These are phyloP conservation scores for Abscondita cerata DNA, from an alignment of 2,888 invertebrate genomes.

Conservation along the genomic window DNA sequence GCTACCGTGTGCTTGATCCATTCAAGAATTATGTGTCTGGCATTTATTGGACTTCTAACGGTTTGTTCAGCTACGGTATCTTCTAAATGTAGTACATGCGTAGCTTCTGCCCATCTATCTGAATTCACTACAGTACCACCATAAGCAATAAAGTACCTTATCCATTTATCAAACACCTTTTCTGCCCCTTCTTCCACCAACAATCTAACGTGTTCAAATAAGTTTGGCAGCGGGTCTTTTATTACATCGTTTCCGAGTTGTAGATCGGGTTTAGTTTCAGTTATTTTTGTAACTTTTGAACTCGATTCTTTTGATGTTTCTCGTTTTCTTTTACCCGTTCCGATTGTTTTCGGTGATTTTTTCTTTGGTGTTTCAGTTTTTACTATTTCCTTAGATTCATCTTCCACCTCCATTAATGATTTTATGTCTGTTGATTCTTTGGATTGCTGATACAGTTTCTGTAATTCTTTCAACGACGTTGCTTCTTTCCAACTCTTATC, in stretches of 20 bases:
- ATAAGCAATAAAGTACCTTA: constrained; percentile 71
- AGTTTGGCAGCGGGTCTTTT: constrained; percentile 59
- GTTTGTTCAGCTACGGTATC: constrained; percentile 39
- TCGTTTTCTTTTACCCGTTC: constrained; percentile 15
- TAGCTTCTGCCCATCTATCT: constrained; percentile 48
- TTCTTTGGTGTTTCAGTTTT: constrained; percentile 12
- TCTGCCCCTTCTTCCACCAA: constrained; percentile 53
- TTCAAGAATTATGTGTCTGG: constrained; percentile 54
- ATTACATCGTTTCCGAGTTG: constrained; percentile 25
- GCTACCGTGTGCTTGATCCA: constrained; percentile 59
- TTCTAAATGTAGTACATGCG: constrained; percentile 55
- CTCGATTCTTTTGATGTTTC: constrained; percentile 16
- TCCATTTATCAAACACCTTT: constrained; percentile 50
- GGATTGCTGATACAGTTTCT: constrained; percentile 71
- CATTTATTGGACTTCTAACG: constrained; percentile 45
- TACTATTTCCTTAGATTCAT: background rate
- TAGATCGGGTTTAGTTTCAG: constrained; percentile 9
- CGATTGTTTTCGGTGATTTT: constrained; percentile 17
- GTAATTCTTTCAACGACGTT: constrained; percentile 78
- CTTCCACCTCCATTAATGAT: constrained; percentile 54
- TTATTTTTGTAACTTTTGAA: constrained; percentile 12
- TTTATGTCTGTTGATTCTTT: constrained; percentile 70
- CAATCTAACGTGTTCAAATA: constrained; percentile 61
- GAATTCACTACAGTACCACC: constrained; percentile 60
- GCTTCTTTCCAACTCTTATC: constrained; percentile 89